Base-by-base conservation (phyloP, 2,797 vertebrate genomes). In the Oreochromis grahami region DNA sequence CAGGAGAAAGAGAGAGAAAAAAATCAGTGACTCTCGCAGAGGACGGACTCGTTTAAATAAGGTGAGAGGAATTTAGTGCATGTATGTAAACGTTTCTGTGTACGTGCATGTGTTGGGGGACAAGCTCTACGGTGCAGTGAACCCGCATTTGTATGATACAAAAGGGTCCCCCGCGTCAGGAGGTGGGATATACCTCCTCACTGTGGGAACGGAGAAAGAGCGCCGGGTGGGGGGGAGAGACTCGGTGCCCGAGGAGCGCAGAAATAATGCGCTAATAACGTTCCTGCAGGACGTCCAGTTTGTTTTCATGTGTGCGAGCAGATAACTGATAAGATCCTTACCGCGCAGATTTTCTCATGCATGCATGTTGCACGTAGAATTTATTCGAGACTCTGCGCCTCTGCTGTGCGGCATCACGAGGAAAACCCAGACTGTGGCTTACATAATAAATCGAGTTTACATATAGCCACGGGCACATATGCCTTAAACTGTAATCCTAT, bases 81-180 rank as follows among this genome's bases (percentile, higher is more conserved):
- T 51, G 26, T 8, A 60, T 77, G 19, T 36, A 2, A 11, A 21
- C 9, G 43, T 80, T 34, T 74, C 13, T 32, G 45, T 53, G 72
- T 55, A 65, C 19, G 26, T 82, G 78, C 51, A n/a, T 82, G 76
- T 55, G 21, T 45, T 19, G 72, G 85, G 87, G 87, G 76, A 41
- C 88, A 78, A 81, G 88, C 82, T 90, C 79, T 81, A 51, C 68
- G 92, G 84, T 86, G 88, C 90, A 91, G 51, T 56, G 87, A 83
- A 86, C 45, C 87, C 50, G 87, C 85, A 79, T 56, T 8, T 83
- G 78, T 84, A 52, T 94, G 90, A 94, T 55, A 94, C 88, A 93
- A 94, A 76, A 85, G 50, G 65, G 76, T 82, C 58, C 79, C 78
- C 82, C 76, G 55, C 63, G 50, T 34, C 4, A 72, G 53, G 81